Percentiles rank a stretch among this genome's conserved stretches.
Conservation (phyloP, 2,888 invertebrate species). For the Xestia sexstrigata region DNA sequence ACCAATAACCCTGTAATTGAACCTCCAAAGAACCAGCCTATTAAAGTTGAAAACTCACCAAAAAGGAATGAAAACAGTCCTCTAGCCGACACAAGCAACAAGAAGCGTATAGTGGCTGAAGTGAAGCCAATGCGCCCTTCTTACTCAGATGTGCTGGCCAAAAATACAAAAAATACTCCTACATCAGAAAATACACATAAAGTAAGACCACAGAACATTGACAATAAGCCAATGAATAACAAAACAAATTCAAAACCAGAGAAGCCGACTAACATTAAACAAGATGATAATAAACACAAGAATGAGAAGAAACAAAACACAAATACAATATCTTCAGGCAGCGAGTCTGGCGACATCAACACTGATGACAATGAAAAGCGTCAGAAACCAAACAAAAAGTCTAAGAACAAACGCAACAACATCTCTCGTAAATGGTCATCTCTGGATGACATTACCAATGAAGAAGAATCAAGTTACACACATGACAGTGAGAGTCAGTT, state of each 20-base stretch:
- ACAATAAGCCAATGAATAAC: slow-evolving; percentile 80
- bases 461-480: slow-evolving; percentile 80
- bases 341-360: slow-evolving; percentile 88
- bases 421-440: slow-evolving; percentile 91
- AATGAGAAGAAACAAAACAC: slow-evolving; percentile 82
- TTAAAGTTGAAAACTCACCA: slow-evolving; percentile 82
- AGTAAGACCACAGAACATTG: slow-evolving; percentile 84
- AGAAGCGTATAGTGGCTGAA: slow-evolving; percentile 95
- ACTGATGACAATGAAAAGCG: slow-evolving; percentile 85
- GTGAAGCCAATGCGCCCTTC: slow-evolving; percentile 97
- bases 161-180: slow-evolving; percentile 90
- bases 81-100: slow-evolving; percentile 89
- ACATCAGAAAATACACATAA: slow-evolving; percentile 87
- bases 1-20: slow-evolving; percentile 79
- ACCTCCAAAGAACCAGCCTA: slow-evolving; percentile 71
- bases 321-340: slow-evolving; percentile 86
- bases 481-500: slow-evolving; percentile 85
- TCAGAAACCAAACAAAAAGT: slow-evolving; percentile 82
- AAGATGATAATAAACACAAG: slow-evolving; percentile 83
- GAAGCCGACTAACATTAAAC: slow-evolving; percentile 75
- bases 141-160: slow-evolving; percentile 96
- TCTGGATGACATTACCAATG: slow-evolving; percentile 88
- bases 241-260: slow-evolving; percentile 84
- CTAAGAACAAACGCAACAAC: slow-evolving; percentile 86
- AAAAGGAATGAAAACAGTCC: slow-evolving; percentile 87